These are phyloP conservation scores for Trichopria drosophilae DNA, from an alignment of 2,888 invertebrate genomes.

Conservation along the genomic window DNA sequence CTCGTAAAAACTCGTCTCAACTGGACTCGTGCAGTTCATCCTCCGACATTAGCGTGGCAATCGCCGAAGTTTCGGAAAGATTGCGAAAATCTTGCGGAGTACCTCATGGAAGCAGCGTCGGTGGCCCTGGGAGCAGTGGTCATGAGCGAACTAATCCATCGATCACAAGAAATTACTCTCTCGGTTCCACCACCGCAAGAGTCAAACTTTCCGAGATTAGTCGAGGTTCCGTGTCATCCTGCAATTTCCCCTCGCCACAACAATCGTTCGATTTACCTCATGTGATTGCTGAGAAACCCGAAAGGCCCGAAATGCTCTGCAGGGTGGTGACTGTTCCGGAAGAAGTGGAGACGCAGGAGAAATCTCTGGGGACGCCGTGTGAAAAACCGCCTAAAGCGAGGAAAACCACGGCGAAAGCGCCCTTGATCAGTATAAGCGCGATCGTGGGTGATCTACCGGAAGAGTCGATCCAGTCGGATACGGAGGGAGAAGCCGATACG, in stretches of 20 bases:
- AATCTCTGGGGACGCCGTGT: constrained; percentile 3
- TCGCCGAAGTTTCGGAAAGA: constrained; percentile 63
- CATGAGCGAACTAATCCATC: constrained; percentile 44
- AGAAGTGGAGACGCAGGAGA: constrained; percentile 36
- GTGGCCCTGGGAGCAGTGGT: constrained; percentile 57
- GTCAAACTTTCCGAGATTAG: constrained; percentile 55
- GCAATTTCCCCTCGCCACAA: constrained; percentile 56
- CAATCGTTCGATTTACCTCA: constrained; percentile 60
- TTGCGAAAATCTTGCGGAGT: constrained; percentile 67
- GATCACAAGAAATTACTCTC: constrained; percentile 43
- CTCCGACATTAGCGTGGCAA: constrained; percentile 70
- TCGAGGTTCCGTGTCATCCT: constrained; percentile 59
- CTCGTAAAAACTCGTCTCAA: constrained; percentile 69
- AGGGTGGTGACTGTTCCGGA: constrained; percentile 42
- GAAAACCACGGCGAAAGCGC: constrained; percentile 58
- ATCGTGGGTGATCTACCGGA: constrained; percentile 65
- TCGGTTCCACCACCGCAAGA: constrained; percentile 58
- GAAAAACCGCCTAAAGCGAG: constrained; percentile 7
- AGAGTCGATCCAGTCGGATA: constrained; percentile 23
- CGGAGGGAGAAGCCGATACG: constrained; percentile 26
- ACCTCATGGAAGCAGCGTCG: constrained; percentile 59
- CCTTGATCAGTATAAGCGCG: constrained; percentile 75
- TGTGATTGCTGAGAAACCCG: constrained; percentile 35
- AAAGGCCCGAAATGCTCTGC: constrained; percentile 34
- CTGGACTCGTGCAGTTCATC: constrained; percentile 75